Percentiles rank a stretch among this genome's conserved stretches.
phyloP scores from a whole-genome alignment of 2,113 vertebrate species.

The Gallinago media region DNA sequence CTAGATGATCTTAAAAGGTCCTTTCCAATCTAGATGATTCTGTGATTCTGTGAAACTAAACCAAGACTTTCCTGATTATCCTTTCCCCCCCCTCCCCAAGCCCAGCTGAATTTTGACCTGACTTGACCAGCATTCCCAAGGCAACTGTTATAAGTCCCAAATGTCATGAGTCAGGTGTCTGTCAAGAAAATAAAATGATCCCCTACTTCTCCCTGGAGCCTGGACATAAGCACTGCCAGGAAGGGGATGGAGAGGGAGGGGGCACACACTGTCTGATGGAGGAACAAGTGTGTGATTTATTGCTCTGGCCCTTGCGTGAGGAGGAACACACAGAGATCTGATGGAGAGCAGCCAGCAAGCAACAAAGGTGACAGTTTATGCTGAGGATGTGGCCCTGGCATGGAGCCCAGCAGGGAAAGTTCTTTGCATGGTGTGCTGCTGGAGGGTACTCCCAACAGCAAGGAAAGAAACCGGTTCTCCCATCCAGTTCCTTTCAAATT shows the following conservation, averaged over 20 bases:
- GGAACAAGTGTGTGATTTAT: background rate
- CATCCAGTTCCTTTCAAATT: background rate
- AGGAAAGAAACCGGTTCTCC: background rate
- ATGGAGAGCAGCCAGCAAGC: background rate
- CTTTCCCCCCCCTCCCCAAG: rapidly evolving
- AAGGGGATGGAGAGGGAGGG: background rate
- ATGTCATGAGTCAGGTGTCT: background rate
- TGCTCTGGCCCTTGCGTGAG: rapidly evolving
- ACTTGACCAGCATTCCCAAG: background rate
- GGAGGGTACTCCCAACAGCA: background rate
- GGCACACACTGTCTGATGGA: background rate
- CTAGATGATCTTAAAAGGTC: no score
- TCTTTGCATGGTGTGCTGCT: background rate
- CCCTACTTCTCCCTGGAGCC: background rate
- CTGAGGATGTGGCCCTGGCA: background rate
- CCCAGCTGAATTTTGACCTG: background rate
- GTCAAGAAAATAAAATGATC: background rate
- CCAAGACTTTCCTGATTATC: background rate
- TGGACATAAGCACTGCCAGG: background rate
- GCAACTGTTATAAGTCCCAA: background rate
- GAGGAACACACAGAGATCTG: background rate
- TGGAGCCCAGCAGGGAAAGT: background rate
- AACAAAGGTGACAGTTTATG: background rate
- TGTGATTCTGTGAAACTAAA: background rate
- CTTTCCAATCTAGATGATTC: no score